These are phyloP conservation scores for Channa striata DNA, from an alignment of 2,797 vertebrate genomes.

Conservation along the genomic window DNA sequence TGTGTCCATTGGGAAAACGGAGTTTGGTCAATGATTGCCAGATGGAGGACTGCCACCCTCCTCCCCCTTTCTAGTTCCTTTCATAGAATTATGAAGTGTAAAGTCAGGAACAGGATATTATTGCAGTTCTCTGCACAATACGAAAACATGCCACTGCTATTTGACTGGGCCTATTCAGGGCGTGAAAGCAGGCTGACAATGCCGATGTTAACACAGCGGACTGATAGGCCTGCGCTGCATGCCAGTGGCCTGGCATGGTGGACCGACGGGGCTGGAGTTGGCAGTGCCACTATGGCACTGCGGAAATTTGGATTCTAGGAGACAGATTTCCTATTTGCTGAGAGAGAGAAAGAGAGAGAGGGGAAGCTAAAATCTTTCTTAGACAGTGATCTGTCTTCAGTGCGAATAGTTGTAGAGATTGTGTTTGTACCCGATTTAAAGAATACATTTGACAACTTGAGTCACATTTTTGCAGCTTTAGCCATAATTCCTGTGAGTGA, in stretches of 20 bases:
- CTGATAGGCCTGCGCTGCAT: conserved; percentile 56
- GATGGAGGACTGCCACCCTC: conserved; percentile 63
- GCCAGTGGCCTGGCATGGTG: conserved; percentile 60
- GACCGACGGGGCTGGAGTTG: conserved; percentile 41
- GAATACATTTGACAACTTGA: not conserved
- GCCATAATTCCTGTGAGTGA: no score
- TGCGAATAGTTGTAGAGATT: not conserved
- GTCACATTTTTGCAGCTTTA: not conserved
- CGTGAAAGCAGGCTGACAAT: conserved; percentile 71
- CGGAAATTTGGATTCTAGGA: conserved; percentile 31
- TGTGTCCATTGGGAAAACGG: conserved; percentile 68
- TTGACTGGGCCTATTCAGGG: conserved; percentile 75
- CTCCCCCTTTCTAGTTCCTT: conserved; percentile 61
- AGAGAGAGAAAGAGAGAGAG: conserved; percentile 34
- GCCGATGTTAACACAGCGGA: conserved; percentile 68
- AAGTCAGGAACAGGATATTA: conserved; percentile 84
- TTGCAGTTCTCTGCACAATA: conserved; percentile 79
- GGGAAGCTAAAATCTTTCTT: conserved; percentile 24
- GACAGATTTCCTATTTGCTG: conserved; percentile 37
- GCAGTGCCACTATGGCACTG: conserved; percentile 25
- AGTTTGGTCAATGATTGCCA: conserved; percentile 62
- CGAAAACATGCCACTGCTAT: conserved; percentile 79
- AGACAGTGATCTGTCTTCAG: not conserved
- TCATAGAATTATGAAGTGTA: conserved; percentile 80
- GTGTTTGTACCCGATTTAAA: no score